Evolutionary conservation across 2,888 invertebrate genomes (phyloP), one percentile per base, ranked within the genome.

Genomic region (Gryllus longicercus): DNA sequence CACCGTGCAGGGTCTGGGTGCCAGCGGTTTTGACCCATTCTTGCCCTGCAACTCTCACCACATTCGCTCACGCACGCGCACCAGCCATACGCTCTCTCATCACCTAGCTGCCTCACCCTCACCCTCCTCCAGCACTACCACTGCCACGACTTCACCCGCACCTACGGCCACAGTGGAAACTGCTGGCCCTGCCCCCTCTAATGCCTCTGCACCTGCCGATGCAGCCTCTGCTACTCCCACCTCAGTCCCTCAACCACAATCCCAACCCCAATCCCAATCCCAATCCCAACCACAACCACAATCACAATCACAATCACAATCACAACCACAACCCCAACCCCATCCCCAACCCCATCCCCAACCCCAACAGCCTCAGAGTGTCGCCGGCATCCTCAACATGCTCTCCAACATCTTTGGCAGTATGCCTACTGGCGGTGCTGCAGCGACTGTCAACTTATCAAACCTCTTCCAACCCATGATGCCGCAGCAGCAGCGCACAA

Each of bases 31-130:
- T 82, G 92, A 92, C 86, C 91, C 91, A 51, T 93, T 92, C 84
- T 87, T 94, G 83, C 92, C 92, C 1, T 94, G 94, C 85, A 92
- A 91, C 85, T 93, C 93, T 74, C 92, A 93, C 86, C 93, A 93
- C 84, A 88, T 93, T 79, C 89, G 89, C 0, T 88, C 78, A 75
- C 79, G 81, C 51, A 76, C 81, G 21, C 81, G 82, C 11, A n/a
- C 23, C 14, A 75, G n/a, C 14, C 75, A 75, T 16, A 16, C 16
- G 8, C 38, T 38, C 38, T 74, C 74, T 74, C 74, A 74, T 5
- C 74, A 74, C 5, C 74, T n/a, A 74, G 74, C 74, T n/a, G 18
- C 18, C 18, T 25, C 76, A 8, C 76, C 18, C 21, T n/a, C 76
- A 38, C 38, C 38, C 38, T 38, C 38, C 5, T 38, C 38, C 8